phyloP scores from a whole-genome alignment of 2,113 vertebrate species.

The Aegypius monachus region DNA sequence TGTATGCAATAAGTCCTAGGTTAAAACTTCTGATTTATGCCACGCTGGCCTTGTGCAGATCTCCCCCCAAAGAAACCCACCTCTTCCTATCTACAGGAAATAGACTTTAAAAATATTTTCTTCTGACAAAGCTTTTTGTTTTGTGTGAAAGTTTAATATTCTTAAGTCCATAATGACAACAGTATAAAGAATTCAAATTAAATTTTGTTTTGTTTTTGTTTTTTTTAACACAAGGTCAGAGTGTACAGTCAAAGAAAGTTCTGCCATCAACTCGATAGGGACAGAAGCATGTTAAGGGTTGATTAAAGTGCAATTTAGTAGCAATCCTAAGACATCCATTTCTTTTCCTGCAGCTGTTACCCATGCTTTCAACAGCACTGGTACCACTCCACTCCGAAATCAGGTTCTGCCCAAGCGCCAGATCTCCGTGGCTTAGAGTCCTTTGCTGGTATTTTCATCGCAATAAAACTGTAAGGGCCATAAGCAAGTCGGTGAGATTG shows the following conservation, averaged over 20 bases:
- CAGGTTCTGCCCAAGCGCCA: neutral
- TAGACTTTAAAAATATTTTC: neutral
- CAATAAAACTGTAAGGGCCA: neutral
- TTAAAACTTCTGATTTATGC: neutral
- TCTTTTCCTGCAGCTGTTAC: neutral
- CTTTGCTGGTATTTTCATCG: neutral
- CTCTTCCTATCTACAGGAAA: neutral
- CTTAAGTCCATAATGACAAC: neutral
- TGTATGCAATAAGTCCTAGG: neutral
- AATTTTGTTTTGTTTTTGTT: neutral
- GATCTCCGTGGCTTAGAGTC: neutral
- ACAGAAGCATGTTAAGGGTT: neutral
- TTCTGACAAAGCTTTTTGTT: neutral
- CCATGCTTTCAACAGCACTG: neutral
- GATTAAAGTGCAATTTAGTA: conserved; percentile 33
- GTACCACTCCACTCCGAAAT: neutral
- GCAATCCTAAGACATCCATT: neutral
- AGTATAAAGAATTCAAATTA: neutral
- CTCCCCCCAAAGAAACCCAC: neutral
- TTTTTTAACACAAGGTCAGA: neutral
- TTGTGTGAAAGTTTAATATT: conserved; percentile 26
- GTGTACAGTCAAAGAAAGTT: neutral
- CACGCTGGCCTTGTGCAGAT: neutral
- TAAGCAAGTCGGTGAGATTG: neutral
- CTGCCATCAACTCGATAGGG: neutral